A percentile compares a stretch with the other conserved stretches of the same genome.
Evolutionary conservation across 2,113 vertebrate genomes (phyloP).

Genomic region (Phalacrocorax aristotelis): DNA sequence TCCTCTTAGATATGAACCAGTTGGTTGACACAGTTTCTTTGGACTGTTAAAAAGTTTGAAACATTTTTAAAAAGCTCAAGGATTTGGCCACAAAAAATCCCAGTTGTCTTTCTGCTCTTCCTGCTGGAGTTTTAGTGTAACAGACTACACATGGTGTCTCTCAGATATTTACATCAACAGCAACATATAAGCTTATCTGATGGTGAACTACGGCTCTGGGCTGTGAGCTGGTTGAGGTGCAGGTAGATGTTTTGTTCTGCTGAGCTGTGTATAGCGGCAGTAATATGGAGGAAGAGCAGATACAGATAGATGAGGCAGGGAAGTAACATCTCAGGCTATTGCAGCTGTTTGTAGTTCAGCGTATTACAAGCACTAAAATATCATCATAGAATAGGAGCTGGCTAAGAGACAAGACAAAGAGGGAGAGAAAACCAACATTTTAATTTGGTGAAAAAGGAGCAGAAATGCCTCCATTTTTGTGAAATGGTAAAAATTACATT

Average conservation of each 20-base stretch:
- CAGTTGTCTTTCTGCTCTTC: not conserved
- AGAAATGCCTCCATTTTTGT: not conserved
- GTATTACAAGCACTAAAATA: not conserved
- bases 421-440: not conserved
- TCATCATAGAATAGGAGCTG: not conserved
- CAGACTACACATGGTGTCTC: not conserved
- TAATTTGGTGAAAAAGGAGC: not conserved
- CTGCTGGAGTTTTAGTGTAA: not conserved
- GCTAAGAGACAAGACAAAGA: not conserved
- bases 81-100: not conserved
- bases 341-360: not conserved
- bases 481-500: not conserved
- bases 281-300: not conserved
- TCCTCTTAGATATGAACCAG: not conserved
- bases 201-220: not conserved
- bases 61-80: not conserved
- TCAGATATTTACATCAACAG: not conserved
- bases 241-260: not conserved
- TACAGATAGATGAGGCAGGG: not conserved
- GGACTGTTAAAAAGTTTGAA: not conserved
- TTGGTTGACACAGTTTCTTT: not conserved
- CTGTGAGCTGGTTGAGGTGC: not conserved
- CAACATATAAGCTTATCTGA: not conserved
- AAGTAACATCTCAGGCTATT: not conserved
- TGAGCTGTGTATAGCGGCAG: not conserved